Evolutionary conservation across 2,797 vertebrate species (phyloP).

Genomic region (Limnodromus scolopaceus): DNA sequence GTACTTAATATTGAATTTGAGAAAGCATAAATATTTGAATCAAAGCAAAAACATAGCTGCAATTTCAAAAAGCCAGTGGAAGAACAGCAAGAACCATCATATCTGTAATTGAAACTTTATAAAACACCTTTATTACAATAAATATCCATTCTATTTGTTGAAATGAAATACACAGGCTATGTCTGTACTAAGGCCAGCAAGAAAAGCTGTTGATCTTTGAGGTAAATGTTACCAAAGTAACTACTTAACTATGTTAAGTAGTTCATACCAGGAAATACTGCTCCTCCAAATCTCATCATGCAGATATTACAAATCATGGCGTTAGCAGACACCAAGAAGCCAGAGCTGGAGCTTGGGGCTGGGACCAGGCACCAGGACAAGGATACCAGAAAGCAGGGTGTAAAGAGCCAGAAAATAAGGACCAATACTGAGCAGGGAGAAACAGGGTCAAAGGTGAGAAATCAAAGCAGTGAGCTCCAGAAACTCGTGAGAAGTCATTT

Average conservation of each 20-base stretch:
- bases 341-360: neutral
- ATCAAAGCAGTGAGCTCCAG: neutral
- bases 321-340: neutral
- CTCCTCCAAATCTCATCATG: neutral
- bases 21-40: constrained; percentile 42
- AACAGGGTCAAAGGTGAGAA: neutral
- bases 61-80: neutral
- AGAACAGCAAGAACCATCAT: neutral
- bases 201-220: neutral
- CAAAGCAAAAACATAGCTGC: neutral
- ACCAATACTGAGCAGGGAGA: neutral
- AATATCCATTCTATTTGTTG: neutral
- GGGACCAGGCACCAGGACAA: neutral
- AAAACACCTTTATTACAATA: neutral
- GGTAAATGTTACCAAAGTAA: neutral
- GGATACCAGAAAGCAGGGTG: neutral
- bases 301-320: neutral
- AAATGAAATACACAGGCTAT: neutral
- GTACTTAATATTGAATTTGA: constrained; percentile 40
- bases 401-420: neutral
- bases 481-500: neutral
- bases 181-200: neutral
- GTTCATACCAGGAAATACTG: neutral
- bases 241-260: too few species aligned
- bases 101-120: neutral